phyloP scores from a whole-genome alignment of 2,797 vertebrate genomes.

The Cottoperca gobio region DNA sequence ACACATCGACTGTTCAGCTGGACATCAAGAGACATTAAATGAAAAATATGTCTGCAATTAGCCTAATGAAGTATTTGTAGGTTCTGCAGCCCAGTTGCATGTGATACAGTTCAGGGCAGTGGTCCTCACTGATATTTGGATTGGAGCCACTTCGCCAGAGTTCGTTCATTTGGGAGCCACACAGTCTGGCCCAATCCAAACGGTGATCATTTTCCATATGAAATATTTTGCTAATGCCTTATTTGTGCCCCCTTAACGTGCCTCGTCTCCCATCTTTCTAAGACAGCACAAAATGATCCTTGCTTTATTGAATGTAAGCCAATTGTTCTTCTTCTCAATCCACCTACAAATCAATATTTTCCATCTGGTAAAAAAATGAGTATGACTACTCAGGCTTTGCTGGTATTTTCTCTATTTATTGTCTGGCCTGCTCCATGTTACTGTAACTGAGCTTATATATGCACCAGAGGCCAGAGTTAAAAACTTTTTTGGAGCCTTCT shows the following conservation, averaged over 20 bases:
- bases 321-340: constrained; percentile 1
- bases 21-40: constrained; percentile 23
- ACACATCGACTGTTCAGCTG: neutral
- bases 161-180: constrained; percentile 60
- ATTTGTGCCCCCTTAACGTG: constrained; percentile 25
- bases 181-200: constrained; percentile 41
- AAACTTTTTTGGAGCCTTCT: neutral
- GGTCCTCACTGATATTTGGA: constrained; percentile 49
- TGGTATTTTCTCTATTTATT: constrained; percentile 4
- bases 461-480: neutral
- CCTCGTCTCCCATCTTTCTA: neutral
- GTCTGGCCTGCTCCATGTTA: neutral
- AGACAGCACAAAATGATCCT: neutral
- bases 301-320: neutral
- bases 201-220: constrained; percentile 49
- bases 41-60: constrained; percentile 42
- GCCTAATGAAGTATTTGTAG: constrained; percentile 45
- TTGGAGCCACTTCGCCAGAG: constrained; percentile 39
- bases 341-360: constrained; percentile 10
- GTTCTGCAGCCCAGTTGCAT: constrained; percentile 15
- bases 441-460: constrained; percentile 14
- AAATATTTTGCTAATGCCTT: constrained; percentile 49
- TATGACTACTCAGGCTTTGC: neutral
- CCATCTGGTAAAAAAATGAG: constrained; percentile 8
- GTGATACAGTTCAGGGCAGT: constrained; percentile 28